Percentiles rank a stretch among this genome's conserved stretches.
phyloP scores from a whole-genome alignment of 2,113 vertebrate species.

The Edolisoma coerulescens region DNA sequence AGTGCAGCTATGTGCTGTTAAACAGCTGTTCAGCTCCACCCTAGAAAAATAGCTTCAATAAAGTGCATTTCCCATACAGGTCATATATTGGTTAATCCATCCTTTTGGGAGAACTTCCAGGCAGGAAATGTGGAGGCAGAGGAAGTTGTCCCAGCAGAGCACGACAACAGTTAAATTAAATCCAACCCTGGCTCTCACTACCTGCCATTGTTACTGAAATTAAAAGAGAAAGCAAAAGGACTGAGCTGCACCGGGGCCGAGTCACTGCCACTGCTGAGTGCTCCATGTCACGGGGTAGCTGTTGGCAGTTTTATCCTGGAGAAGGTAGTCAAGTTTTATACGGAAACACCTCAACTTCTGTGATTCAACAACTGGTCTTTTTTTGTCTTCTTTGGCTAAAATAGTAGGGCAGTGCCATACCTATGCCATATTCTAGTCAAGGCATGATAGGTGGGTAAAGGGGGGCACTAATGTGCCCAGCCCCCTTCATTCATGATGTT shows the following conservation, averaged over 20 bases:
- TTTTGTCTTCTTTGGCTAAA: neutral
- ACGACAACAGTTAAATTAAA: constrained; percentile 1
- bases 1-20: neutral
- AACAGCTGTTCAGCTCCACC: constrained; percentile 46
- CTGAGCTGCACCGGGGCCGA: accelerated
- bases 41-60: constrained; percentile 53
- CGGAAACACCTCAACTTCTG: neutral
- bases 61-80: constrained; percentile 32
- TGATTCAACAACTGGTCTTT: neutral
- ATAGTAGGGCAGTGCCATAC: neutral
- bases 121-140: constrained; percentile 50
- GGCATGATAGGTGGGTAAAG: neutral
- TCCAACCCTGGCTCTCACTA: neutral
- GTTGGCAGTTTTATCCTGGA: neutral
- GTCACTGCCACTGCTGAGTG: neutral
- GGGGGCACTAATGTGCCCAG: too few relatives aligned
- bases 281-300: neutral
- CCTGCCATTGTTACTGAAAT: neutral
- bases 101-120: constrained; percentile 42
- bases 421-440: neutral
- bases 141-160: constrained; percentile 29
- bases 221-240: neutral
- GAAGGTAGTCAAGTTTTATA: neutral
- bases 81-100: constrained; percentile 52
- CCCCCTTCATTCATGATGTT: neutral